Percentiles rank a stretch among this genome's conserved stretches.
Evolutionary conservation across 2,113 vertebrate species (phyloP).

Genomic region (Plotosus lineatus): DNA sequence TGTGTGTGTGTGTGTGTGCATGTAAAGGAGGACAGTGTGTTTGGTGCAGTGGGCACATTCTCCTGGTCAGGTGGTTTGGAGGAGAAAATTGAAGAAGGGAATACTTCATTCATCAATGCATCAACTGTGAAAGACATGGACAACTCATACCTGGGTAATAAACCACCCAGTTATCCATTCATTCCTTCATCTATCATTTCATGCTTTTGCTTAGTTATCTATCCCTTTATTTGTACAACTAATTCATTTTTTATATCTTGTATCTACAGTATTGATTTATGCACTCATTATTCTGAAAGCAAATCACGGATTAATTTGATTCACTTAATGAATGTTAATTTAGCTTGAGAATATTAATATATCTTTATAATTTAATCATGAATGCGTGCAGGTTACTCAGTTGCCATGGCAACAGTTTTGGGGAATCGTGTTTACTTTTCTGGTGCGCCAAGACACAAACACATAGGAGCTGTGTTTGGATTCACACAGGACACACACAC

Average conservation of each 20-base stretch:
- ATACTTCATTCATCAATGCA: conserved; percentile 52
- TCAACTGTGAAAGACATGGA: conserved; percentile 42
- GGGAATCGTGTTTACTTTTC: conserved; percentile 52
- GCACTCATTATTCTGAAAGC: neutral
- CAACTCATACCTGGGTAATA: conserved; percentile 57
- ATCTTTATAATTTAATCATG: neutral
- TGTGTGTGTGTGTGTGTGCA: conserved; percentile 15
- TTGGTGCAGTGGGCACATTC: conserved; percentile 56
- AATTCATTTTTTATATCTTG: neutral
- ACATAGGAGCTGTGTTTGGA: conserved; percentile 63
- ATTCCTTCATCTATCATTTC: neutral
- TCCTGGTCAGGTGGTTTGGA: conserved; percentile 60
- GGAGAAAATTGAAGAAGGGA: neutral
- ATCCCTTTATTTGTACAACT: neutral
- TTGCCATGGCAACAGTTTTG: conserved; percentile 41
- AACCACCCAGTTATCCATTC: neutral
- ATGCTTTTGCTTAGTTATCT: too few relatives aligned
- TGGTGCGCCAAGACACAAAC: conserved; percentile 69
- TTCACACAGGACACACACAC: conserved; percentile 47
- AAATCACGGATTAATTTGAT: neutral
- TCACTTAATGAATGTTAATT: neutral
- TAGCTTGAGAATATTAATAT: neutral
- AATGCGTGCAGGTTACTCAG: conserved; percentile 50
- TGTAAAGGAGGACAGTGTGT: conserved; percentile 46
- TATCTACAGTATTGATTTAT: neutral